Evolutionary conservation across 2,113 vertebrate species (phyloP), one percentile per base, ranked within the genome.

Genomic region (Mustela lutreola): DNA sequence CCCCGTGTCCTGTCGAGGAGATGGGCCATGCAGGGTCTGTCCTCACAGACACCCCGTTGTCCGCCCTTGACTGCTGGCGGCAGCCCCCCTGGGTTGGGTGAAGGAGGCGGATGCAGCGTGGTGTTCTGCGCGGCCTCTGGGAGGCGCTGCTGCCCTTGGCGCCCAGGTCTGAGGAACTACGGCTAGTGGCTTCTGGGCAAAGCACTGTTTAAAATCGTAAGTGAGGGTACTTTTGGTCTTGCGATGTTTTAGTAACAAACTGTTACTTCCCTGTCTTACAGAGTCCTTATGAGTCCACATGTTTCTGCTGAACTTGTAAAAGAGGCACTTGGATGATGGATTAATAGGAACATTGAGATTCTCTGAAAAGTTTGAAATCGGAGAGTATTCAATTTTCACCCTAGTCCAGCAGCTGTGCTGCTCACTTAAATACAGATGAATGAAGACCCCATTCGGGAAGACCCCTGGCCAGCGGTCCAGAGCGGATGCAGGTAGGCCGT

Each of bases 381-480:
- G 79, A 91, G 97, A 96, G 95, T 98, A 98, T 95, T 98, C 98
- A 97, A 98, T 98, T 99, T 99, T 98, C 98, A 99, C 99, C 99
- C 98, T 98, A 98, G 99, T 99, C 94, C 58, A 98, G 99, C 99
- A 99, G 99, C 99, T 98, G 98, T 98, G 99, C 99, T 99, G 99
- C 99, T 99, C 99, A 98, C 98, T 98, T 98, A 99, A 98, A 99
- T 99, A 99, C 99, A 99, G 99, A 99, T 99, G 99, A 99, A 99
- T 99, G 99, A 99, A 99, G 99, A 99, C 99, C 99, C 99, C 99
- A 98, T 99, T 99, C 98, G 99, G 99, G 99, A 99, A 99, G 99
- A 99, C 98, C 97, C 98, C 99, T 97, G 99, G 99, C 99, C 99
- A 99, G 99, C 99, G 99, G 99, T 99, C 99, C 99, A 99, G 99